Evolutionary conservation across 2,113 vertebrate species (phyloP).

Genomic region (Xenus cinereus): DNA sequence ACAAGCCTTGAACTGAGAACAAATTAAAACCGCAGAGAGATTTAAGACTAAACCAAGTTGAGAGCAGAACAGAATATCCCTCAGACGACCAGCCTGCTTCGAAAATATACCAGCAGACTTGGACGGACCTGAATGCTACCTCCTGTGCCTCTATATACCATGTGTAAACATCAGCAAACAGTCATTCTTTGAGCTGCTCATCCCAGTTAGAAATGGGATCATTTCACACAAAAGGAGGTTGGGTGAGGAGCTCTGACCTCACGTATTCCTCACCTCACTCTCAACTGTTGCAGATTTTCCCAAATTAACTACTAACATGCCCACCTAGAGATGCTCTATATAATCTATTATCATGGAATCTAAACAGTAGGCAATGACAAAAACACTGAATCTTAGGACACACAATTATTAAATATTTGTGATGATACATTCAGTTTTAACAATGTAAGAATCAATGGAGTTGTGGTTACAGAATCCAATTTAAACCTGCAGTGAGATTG

Average conservation of each 20-base stretch:
- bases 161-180: neutral
- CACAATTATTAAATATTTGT: neutral
- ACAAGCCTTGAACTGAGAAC: neutral
- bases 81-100: neutral
- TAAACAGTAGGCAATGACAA: neutral
- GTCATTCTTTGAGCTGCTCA: neutral
- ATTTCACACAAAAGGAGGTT: neutral
- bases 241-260: neutral
- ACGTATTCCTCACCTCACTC: neutral
- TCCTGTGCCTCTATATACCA: neutral
- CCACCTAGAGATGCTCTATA: neutral
- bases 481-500: neutral
- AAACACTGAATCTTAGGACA: neutral
- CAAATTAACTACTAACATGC: neutral
- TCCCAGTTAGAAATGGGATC: neutral
- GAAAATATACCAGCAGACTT: neutral
- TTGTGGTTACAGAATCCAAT: neutral
- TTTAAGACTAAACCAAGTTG: neutral
- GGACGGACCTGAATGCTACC: neutral
- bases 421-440: neutral
- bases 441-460: neutral
- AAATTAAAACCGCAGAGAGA: neutral
- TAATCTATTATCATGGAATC: neutral
- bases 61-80: neutral
- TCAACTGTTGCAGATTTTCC: neutral